phyloP scores from a whole-genome alignment of 2,113 vertebrate genomes.

The Pseudorasbora parva region DNA sequence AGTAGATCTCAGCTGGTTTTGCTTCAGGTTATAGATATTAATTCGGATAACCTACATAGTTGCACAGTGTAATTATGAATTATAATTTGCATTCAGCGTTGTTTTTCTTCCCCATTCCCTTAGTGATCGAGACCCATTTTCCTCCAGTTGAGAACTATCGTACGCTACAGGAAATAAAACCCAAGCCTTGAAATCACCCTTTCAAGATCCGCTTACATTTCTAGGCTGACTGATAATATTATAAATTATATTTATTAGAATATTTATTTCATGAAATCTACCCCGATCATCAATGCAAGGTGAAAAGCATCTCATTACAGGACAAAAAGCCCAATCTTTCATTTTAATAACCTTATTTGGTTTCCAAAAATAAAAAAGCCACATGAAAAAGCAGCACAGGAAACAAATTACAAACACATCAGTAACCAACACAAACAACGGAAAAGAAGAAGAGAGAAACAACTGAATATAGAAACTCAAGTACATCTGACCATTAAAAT shows the following conservation, averaged over 20 bases:
- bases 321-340: constrained; percentile 46
- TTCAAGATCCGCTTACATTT: neutral
- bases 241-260: neutral
- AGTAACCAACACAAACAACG: constrained; percentile 45
- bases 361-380: constrained; percentile 61
- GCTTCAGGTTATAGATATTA: neutral
- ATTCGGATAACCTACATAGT: neutral
- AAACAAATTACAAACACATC: constrained; percentile 42
- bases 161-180: neutral
- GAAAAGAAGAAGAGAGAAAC: constrained; percentile 37
- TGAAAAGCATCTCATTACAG: neutral
- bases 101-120: too few relatives aligned
- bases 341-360: constrained; percentile 70
- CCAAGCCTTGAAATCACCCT: too few relatives aligned
- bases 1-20: neutral
- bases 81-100: too few relatives aligned
- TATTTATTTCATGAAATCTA: neutral
- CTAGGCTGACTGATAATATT: neutral
- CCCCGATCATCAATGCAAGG: neutral
- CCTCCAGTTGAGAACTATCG: too few relatives aligned
- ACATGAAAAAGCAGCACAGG: constrained; percentile 61
- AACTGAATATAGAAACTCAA: constrained; percentile 45
- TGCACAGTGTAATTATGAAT: neutral
- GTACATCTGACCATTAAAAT: constrained; percentile 74
- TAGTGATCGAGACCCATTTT: too few relatives aligned